Conservation (phyloP, 2,888 invertebrate species). For the Tiphia femorata region DNA sequence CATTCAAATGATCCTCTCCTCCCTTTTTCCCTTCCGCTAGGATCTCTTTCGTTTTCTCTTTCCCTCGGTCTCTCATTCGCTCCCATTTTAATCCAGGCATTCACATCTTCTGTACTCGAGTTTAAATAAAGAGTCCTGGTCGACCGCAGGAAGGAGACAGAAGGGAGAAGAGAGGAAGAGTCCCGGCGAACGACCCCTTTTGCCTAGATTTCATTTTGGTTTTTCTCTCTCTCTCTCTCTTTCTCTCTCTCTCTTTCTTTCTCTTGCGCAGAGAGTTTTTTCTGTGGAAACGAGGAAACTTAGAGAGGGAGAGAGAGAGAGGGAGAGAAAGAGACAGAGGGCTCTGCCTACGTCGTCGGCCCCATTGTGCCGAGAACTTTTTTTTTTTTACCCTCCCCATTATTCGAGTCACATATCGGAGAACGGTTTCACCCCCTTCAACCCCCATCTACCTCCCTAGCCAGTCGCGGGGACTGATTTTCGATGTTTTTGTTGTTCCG, state of each 20-base stretch:
- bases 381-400: no score
- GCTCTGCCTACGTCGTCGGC: conserved; percentile 36
- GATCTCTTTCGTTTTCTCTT: conserved; percentile 18
- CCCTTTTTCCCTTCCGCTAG: conserved; percentile 18
- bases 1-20: conserved; percentile 68
- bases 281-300: no score
- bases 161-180: conserved; percentile 17
- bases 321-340: no score
- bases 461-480: conserved; percentile 43
- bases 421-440: no score
- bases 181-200: conserved; percentile 42
- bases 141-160: no score
- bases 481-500: conserved; percentile 29
- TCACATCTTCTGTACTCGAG: conserved; percentile 60
- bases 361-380: conserved; percentile 48
- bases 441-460: no score
- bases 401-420: conserved; percentile 56
- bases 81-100: conserved; percentile 66
- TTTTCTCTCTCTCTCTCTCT: conserved; percentile 1
- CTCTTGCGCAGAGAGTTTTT: no score
- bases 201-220: conserved; percentile 54
- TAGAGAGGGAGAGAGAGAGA: no score
- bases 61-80: conserved; percentile 33
- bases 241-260: no score
- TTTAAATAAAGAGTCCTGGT: conserved; percentile 62